Percentiles rank a stretch among this genome's conserved stretches.
phyloP scores from a whole-genome alignment of 2,797 vertebrate genomes.

The Onychomys arenicola region DNA sequence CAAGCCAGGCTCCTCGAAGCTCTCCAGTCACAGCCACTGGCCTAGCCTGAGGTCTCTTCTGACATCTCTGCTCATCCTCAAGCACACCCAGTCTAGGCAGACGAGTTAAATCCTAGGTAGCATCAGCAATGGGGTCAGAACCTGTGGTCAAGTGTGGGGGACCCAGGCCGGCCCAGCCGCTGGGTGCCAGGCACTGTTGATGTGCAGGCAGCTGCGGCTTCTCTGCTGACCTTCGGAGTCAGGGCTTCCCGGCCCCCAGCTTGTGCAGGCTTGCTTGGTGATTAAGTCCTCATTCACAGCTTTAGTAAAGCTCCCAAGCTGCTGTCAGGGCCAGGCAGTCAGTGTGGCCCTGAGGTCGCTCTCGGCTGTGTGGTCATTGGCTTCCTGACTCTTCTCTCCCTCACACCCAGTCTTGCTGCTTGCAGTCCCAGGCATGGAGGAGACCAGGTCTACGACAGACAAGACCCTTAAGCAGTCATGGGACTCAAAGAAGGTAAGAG shows the following conservation, averaged over 20 bases:
- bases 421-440: slow-evolving; percentile 96
- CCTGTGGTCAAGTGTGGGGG: background rate
- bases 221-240: no score
- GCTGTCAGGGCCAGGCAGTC: background rate
- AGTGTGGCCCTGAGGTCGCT: no score
- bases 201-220: background rate
- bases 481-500: slow-evolving; percentile 94
- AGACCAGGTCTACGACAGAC: slow-evolving; percentile 91
- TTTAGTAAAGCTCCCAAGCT: background rate
- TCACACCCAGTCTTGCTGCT: slow-evolving; percentile 92
- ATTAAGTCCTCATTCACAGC: background rate
- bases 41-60: background rate
- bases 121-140: background rate
- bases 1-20: background rate
- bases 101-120: background rate
- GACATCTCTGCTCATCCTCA: background rate
- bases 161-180: background rate
- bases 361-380: rapidly evolving
- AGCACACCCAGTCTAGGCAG: no score
- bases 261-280: background rate
- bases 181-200: no score
- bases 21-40: background rate
- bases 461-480: slow-evolving; percentile 93
- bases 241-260: background rate
- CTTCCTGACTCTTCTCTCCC: background rate